phyloP scores from a whole-genome alignment of 2,113 vertebrate genomes.

The Chamaea fasciata region DNA sequence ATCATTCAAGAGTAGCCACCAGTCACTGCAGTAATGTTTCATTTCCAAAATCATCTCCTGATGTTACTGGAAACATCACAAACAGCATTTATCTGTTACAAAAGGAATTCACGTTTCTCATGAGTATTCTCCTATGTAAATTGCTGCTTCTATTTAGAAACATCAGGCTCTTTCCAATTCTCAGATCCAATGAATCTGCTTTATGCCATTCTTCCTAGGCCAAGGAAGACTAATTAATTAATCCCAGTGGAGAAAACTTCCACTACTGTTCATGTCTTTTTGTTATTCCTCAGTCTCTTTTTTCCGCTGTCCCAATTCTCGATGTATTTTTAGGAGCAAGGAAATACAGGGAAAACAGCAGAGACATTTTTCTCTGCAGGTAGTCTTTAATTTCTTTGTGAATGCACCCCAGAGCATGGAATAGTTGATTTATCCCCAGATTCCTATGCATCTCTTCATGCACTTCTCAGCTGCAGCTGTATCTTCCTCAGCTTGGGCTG shows the following conservation, averaged over 20 bases:
- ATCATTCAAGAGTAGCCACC: neutral
- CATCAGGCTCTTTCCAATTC: neutral
- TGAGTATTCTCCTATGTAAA: neutral
- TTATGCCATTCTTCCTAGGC: neutral
- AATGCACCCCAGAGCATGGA: neutral
- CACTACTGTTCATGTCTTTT: neutral
- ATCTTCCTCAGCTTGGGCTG: neutral
- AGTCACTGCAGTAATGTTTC: neutral
- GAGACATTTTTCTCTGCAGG: neutral
- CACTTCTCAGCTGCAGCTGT: neutral
- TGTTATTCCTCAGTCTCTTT: neutral
- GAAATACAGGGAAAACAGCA: neutral
- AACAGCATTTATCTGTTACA: neutral
- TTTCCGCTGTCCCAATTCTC: neutral
- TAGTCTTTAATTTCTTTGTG: neutral
- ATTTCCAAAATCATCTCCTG: slow-evolving; percentile 7
- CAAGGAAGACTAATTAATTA: slow-evolving; percentile 51
- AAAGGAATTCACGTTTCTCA: neutral
- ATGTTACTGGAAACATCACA: neutral
- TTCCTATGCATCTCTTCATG: neutral
- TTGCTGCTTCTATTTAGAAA: slow-evolving; percentile 38
- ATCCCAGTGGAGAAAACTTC: slow-evolving; percentile 26
- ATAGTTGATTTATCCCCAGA: slow-evolving; percentile 11
- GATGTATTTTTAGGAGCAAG: neutral
- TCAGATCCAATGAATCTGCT: neutral